A percentile compares a stretch with the other conserved stretches of the same genome.
Conservation (phyloP, 2,113 vertebrate genomes). For the Perca flavescens region DNA sequence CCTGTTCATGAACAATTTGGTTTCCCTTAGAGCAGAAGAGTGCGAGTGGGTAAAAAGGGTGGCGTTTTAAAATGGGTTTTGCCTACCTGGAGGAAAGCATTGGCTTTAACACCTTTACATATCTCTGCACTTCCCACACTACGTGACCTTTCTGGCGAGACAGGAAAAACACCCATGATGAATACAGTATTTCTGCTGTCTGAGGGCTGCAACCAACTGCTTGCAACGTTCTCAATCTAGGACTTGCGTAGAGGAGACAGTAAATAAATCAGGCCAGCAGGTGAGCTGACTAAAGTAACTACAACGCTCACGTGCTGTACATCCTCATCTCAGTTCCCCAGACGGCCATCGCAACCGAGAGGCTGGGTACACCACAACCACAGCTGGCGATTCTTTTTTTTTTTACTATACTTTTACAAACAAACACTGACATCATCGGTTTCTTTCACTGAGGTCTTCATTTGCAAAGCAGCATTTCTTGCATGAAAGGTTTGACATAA, state of each 20-base stretch:
- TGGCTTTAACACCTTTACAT: too few relatives aligned
- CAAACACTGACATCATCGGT: background rate
- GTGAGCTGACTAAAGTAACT: constrained; percentile 43
- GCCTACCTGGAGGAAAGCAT: too few relatives aligned
- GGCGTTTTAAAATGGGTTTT: too few relatives aligned
- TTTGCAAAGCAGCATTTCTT: background rate
- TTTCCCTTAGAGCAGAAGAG: too few relatives aligned
- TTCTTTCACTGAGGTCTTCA: background rate
- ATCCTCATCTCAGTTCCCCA: constrained; percentile 38
- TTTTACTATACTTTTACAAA: background rate
- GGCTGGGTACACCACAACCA: background rate
- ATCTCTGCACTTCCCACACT: too few relatives aligned
- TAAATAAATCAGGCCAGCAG: constrained; percentile 30
- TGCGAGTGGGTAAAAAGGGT: too few relatives aligned
- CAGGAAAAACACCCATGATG: too few relatives aligned
- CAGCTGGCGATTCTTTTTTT: background rate
- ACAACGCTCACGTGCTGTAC: background rate
- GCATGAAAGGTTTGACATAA: background rate
- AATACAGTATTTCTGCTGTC: too few relatives aligned
- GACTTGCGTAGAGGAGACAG: background rate
- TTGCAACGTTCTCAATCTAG: background rate
- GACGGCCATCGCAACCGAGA: background rate
- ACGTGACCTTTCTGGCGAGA: too few relatives aligned
- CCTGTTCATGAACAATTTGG: too few relatives aligned
- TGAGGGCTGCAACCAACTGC: background rate